Evolutionary conservation across 2,888 invertebrate species (phyloP).

Genomic region (Ectemnius continuus): DNA sequence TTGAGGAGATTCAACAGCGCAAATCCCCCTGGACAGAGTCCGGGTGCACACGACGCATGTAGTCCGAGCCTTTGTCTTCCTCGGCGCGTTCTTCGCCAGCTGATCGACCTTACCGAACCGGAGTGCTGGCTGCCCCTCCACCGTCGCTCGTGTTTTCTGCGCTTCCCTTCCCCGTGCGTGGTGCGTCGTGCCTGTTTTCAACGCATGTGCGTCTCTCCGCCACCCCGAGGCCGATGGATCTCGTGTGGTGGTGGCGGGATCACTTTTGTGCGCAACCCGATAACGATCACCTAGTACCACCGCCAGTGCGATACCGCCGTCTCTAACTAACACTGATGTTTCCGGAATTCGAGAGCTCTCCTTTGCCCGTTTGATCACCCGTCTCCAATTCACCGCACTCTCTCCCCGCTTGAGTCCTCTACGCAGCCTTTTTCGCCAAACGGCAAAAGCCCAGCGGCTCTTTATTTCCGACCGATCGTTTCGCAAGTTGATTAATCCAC

Average conservation of each 20-base stretch:
- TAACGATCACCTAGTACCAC: neutral
- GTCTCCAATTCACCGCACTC: too few relatives aligned
- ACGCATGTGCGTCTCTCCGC: conserved; percentile 1
- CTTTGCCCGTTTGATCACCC: too few relatives aligned
- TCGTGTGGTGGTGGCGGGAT: neutral
- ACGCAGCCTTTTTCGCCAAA: too few relatives aligned
- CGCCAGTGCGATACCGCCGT: neutral
- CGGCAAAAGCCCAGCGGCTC: too few relatives aligned
- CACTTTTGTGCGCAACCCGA: neutral
- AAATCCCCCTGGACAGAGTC: conserved; percentile 15
- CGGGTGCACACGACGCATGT: conserved; percentile 12
- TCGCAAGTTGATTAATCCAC: too few relatives aligned
- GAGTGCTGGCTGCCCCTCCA: conserved; percentile 11
- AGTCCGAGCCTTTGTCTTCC: conserved; percentile 35
- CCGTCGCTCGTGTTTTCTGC: conserved; percentile 10
- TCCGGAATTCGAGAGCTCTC: too few relatives aligned
- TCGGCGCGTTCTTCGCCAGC: conserved; percentile 21
- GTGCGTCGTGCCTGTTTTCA: neutral
- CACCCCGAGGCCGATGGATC: neutral
- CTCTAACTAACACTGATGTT: neutral
- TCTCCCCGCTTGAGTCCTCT: too few relatives aligned
- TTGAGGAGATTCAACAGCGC: neutral
- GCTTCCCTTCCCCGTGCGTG: neutral
- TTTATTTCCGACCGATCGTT: too few relatives aligned
- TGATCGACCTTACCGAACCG: conserved; percentile 36